These are phyloP conservation scores for Penaeus monodon DNA, from an alignment of 2,888 invertebrate species.

Conservation along the genomic window DNA sequence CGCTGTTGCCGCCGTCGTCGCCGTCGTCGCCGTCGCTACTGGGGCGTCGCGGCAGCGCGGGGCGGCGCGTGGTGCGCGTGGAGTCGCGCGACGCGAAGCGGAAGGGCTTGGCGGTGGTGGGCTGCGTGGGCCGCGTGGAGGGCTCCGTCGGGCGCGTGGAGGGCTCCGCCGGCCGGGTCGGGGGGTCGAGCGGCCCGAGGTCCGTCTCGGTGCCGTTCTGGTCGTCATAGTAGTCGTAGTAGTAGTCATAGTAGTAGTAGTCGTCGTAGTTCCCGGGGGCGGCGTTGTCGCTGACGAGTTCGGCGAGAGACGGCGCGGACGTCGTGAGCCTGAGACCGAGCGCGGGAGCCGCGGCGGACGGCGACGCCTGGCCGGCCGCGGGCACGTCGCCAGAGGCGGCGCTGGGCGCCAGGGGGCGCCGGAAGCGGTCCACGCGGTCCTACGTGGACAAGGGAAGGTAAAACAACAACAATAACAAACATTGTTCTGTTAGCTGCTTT, in stretches of 20 bases:
- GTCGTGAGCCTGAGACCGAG: neutral
- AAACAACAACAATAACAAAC: too few species aligned
- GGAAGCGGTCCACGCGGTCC: conserved; percentile 54
- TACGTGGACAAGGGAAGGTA: neutral
- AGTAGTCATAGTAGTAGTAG: conserved; percentile 48
- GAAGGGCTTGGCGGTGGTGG: conserved; percentile 17
- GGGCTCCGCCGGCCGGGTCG: neutral
- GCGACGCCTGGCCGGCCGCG: neutral
- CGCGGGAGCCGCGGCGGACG: neutral
- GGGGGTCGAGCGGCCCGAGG: conserved; percentile 54
- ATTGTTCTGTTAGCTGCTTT: too few species aligned
- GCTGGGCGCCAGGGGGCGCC: conserved; percentile 4
- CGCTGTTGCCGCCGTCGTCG: neutral
- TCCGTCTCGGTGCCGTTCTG: conserved; percentile 27
- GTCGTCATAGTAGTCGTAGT: conserved; percentile 31
- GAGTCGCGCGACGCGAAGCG: conserved; percentile 20
- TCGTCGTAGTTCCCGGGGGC: conserved; percentile 14
- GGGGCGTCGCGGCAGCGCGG: neutral
- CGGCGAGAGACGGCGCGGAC: neutral
- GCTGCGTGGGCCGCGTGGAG: neutral
- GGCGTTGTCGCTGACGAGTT: neutral
- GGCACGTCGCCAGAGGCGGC: neutral
- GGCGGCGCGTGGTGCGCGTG: conserved; percentile 9
- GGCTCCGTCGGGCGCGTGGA: neutral
- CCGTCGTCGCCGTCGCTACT: neutral